Evolutionary conservation across 2,113 vertebrate species (phyloP).

Genomic region (Turnix velox): DNA sequence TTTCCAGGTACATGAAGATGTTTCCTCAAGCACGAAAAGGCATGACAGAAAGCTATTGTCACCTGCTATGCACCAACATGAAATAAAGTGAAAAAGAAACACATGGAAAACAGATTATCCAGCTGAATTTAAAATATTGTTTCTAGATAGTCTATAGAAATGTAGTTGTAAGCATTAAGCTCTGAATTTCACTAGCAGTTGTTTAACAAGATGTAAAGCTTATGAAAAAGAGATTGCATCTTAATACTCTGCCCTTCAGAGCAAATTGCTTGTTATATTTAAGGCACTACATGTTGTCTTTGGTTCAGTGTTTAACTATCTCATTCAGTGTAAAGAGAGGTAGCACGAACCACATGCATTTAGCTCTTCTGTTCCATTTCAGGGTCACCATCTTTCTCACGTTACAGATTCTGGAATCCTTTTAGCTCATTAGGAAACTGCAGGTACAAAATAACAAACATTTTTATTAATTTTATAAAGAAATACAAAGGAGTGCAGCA

Average conservation of each 20-base stretch:
- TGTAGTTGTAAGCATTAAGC: background rate
- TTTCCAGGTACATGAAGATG: background rate
- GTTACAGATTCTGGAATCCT: background rate
- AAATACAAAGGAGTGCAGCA: background rate
- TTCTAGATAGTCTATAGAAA: constrained; percentile 17
- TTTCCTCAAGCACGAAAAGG: background rate
- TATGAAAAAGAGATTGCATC: constrained; percentile 21
- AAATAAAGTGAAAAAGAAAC: background rate
- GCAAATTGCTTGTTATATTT: constrained; percentile 54
- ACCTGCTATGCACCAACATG: background rate
- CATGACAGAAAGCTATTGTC: background rate
- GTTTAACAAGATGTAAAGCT: constrained; percentile 55
- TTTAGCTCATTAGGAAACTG: constrained; percentile 93
- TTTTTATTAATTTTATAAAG: background rate
- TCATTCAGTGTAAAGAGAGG: constrained; percentile 69
- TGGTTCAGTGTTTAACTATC: constrained; percentile 77
- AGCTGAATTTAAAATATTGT: background rate
- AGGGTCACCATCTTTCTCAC: constrained; percentile 7
- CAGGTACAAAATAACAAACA: constrained; percentile 31
- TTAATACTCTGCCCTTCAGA: constrained; percentile 61
- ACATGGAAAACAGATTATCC: background rate
- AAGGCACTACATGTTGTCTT: constrained; percentile 80
- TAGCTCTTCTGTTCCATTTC: constrained; percentile 56
- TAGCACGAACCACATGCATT: constrained; percentile 70
- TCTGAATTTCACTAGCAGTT: constrained; percentile 42